phyloP scores from a whole-genome alignment of 2,888 invertebrate species.

The Catocala fraxini region DNA sequence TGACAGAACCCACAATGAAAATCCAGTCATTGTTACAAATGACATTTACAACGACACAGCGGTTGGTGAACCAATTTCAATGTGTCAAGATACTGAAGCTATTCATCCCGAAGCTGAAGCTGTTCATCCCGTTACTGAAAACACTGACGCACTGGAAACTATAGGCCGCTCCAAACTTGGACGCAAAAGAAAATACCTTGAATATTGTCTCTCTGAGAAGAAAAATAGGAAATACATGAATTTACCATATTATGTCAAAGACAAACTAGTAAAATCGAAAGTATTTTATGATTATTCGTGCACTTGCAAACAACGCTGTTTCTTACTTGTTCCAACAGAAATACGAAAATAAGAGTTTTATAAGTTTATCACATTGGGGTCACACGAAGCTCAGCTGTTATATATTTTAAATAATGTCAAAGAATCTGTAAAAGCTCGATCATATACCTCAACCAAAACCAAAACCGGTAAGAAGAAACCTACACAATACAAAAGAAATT shows the following conservation, averaged over 20 bases:
- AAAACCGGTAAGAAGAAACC: conserved; percentile 27
- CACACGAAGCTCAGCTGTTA: conserved; percentile 32
- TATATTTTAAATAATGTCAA: conserved; percentile 26
- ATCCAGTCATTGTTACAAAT: conserved; percentile 9
- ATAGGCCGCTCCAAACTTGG: conserved; percentile 17
- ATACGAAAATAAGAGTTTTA: conserved; percentile 30
- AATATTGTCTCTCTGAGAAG: conserved; percentile 17
- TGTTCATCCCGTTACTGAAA: conserved; percentile 8
- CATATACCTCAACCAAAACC: conserved; percentile 18
- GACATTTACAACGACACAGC: conserved; percentile 7
- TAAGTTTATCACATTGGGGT: conserved; percentile 28
- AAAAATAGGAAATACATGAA: conserved; percentile 31
- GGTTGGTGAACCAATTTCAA: conserved; percentile 18
- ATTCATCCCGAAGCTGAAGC: conserved; percentile 12
- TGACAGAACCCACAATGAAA: conserved; percentile 22
- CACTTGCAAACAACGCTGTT: conserved; percentile 15
- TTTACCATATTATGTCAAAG: conserved; percentile 25
- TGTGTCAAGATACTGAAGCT: conserved; percentile 13
- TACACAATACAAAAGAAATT: conserved; percentile 21
- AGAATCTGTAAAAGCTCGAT: conserved; percentile 18
- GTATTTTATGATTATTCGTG: conserved; percentile 23
- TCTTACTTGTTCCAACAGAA: conserved; percentile 18
- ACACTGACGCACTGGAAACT: conserved; percentile 14
- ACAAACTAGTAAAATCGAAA: conserved; percentile 24
- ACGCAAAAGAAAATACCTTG: conserved; percentile 17